Evolutionary conservation across 2,888 invertebrate genomes (phyloP), one percentile per base, ranked within the genome.

Genomic region (Microdon myrmicae): DNA sequence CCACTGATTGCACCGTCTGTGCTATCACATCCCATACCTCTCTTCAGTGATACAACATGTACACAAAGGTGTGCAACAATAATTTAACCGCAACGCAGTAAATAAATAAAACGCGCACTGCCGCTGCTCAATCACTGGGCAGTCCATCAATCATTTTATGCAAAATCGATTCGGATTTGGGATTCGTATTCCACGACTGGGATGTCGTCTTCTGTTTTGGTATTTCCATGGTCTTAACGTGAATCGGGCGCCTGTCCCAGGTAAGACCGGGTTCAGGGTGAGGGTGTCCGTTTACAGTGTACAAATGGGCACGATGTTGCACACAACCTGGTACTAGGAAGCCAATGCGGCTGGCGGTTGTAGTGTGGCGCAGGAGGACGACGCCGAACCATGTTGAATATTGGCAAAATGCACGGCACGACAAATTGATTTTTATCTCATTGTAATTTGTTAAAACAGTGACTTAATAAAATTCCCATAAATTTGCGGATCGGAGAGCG

Each of bases 391-490:
- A 23, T 48, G 44, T 56, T 56, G 53, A 59, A 58, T 58, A 66
- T 59, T 59, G 59, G 53, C 59, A 66, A 59, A 54, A 66, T 66
- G 53, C 59, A 66, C 56, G 66, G 66, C 66, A 66, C 66, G 66
- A 66, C 66, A 66, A 66, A 66, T 66, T 66, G 66, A 66, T 66
- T 66, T 66, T 66, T 66, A 66, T 66, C 66, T 66, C 58, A 54
- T 59, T 53, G 66, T 66, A 66, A 68, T 70, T 70, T 68, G 69
- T 68, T 68, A 68, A 70, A 66, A 64, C 64, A 66, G 68, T 68
- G 68, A 68, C 68, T 68, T 70, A 68, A 68, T 70, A 70, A 70
- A 70, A 70, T 60, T 68, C 47, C 67, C 68, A 70, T 70, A 70
- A 70, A 70, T 68, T 70, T 60, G 56, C 66, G 49, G 66, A 64